Percentiles rank a stretch among this genome's conserved stretches.
phyloP scores from a whole-genome alignment of 2,797 vertebrate genomes.

The Acipenser transmontanus region DNA sequence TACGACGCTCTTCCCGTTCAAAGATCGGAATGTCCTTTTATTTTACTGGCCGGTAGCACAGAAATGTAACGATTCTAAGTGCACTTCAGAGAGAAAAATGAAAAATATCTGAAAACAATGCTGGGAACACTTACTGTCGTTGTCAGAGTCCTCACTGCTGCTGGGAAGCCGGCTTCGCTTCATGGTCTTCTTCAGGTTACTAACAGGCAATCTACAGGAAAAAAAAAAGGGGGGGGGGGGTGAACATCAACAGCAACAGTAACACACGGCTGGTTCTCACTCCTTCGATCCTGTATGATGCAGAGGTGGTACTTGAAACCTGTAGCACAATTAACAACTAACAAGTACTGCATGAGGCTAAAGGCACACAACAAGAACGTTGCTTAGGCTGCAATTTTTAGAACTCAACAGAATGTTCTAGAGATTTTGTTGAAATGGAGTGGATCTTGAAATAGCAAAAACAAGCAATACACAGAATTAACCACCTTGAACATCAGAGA shows the following conservation, averaged over 20 bases:
- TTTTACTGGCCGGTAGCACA: too few species aligned
- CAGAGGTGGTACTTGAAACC: neutral
- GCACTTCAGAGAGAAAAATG: slow-evolving; percentile 1
- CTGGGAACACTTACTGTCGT: slow-evolving; percentile 80
- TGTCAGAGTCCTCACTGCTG: slow-evolving; percentile 95
- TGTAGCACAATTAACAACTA: neutral
- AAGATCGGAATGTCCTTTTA: too few species aligned
- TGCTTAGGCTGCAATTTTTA: neutral
- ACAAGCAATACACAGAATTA: neutral
- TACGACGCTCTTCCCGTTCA: too few species aligned
- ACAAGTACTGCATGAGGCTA: neutral
- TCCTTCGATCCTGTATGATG: neutral
- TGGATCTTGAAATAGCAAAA: neutral
- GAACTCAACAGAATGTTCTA: neutral
- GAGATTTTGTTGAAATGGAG: neutral
- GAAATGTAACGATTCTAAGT: too few species aligned
- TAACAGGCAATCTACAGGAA: neutral
- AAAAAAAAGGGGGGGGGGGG: neutral
- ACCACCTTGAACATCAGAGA: too few species aligned
- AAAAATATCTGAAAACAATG: slow-evolving; percentile 21
- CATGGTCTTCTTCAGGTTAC: slow-evolving; percentile 68
- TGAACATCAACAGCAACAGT: neutral
- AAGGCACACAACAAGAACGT: neutral
- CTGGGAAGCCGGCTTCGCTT: slow-evolving; percentile 85
- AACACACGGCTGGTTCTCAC: neutral